A percentile compares a stretch with the other conserved stretches of the same genome.
Evolutionary conservation across 2,797 vertebrate species (phyloP).

Genomic region (Danio tinwini): DNA sequence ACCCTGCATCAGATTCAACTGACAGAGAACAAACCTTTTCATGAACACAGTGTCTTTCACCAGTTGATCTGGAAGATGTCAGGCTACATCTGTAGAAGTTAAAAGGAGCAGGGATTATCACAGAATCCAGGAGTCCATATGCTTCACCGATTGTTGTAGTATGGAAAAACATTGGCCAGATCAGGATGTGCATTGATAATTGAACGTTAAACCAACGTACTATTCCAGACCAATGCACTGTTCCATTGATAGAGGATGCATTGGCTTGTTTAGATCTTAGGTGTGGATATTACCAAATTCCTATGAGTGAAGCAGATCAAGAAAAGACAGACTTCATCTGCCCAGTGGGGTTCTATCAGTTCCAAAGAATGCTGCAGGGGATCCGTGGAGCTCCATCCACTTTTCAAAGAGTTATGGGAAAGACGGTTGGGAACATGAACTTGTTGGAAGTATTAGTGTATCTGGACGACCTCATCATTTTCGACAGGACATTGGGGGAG

Average conservation of each 20-base stretch:
- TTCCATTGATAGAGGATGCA: background rate
- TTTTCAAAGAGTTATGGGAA: constrained; percentile 9
- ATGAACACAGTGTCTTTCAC: background rate
- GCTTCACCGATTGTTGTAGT: background rate
- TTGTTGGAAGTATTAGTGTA: background rate
- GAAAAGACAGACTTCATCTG: background rate
- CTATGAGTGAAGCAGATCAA: background rate
- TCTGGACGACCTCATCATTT: background rate
- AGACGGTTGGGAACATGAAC: constrained; percentile 5
- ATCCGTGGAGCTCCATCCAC: background rate
- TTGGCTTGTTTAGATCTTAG: background rate
- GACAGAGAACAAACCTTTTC: background rate
- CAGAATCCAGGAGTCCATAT: background rate
- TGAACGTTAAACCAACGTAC: background rate
- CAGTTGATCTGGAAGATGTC: background rate
- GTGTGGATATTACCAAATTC: background rate
- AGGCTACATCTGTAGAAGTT: background rate
- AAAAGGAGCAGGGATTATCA: background rate
- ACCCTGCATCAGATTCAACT: background rate
- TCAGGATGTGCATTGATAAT: constrained; percentile 5
- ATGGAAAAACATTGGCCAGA: background rate
- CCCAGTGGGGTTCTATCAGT: background rate
- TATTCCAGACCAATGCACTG: background rate
- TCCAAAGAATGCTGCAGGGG: background rate
- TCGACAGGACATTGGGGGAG: background rate